Conservation (phyloP, 2,888 invertebrate genomes). For the Neocrepidodera transversa region DNA sequence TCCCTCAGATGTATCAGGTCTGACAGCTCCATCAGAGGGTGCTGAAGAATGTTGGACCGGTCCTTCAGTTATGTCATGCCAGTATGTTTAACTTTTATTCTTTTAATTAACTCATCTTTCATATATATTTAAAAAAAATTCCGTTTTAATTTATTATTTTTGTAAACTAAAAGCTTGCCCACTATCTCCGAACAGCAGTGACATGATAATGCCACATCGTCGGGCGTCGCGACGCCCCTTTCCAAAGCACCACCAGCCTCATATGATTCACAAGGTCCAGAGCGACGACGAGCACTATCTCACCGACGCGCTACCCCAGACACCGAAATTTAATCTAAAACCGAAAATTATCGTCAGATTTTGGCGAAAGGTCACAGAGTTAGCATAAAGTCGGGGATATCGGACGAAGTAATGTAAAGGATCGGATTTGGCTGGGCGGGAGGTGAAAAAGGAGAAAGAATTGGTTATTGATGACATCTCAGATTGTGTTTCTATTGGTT, state of each 20-base stretch:
- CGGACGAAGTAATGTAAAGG: constrained; percentile 37
- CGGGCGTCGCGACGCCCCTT: constrained; percentile 3
- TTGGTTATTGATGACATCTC: not conserved
- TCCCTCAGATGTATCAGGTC: too few species aligned
- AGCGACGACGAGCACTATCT: constrained; percentile 34
- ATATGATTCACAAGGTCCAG: constrained; percentile 42
- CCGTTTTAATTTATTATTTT: too few species aligned
- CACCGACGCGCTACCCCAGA: constrained; percentile 23
- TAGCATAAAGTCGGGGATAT: constrained; percentile 35
- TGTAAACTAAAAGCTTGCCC: too few species aligned
- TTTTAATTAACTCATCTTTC: too few species aligned
- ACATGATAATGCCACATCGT: not conserved
- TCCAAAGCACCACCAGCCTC: not conserved
- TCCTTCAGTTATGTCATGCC: too few species aligned
- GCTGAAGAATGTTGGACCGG: too few species aligned
- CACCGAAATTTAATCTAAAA: constrained; percentile 45
- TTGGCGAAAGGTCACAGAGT: constrained; percentile 41
- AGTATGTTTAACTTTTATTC: too few species aligned
- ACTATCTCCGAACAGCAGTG: not conserved
- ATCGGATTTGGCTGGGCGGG: constrained; percentile 48
- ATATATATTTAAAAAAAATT: too few species aligned
- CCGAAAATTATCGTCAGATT: constrained; percentile 46
- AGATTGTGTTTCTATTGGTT: not conserved
- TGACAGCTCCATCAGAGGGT: too few species aligned
- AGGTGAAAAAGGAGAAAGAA: constrained; percentile 43